These are phyloP conservation scores for Scyliorhinus canicula DNA, from an alignment of 2,797 vertebrate genomes.

Conservation along the genomic window DNA sequence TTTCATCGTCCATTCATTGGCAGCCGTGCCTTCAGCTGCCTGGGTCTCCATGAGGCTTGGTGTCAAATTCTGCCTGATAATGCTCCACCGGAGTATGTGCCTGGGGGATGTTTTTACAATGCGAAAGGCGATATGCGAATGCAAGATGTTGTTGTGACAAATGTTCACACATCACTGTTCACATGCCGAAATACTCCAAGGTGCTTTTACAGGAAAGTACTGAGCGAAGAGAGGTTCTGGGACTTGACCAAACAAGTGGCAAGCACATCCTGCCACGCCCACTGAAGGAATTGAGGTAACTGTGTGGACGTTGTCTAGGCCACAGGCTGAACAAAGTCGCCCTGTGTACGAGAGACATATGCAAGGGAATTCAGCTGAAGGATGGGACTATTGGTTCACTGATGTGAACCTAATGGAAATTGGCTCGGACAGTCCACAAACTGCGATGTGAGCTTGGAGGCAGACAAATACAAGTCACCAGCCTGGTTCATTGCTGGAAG, in stretches of 20 bases:
- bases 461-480: background rate
- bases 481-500: background rate
- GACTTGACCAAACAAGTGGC: background rate
- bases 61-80: background rate
- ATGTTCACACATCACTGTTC: background rate
- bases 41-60: background rate
- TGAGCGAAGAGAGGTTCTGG: background rate
- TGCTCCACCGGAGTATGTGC: background rate
- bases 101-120: background rate
- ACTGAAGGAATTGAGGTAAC: background rate
- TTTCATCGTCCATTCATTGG: background rate
- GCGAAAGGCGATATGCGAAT: background rate
- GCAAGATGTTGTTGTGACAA: background rate
- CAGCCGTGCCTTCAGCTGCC: background rate
- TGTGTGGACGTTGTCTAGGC: background rate
- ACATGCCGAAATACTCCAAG: background rate
- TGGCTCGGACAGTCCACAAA: background rate
- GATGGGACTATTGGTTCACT: background rate
- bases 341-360: background rate
- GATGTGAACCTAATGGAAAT: background rate
- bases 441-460: background rate
- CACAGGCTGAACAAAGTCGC: too few species aligned
- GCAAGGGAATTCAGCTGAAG: background rate
- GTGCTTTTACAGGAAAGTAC: background rate
- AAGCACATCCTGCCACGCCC: background rate